Base-by-base conservation (phyloP, 2,888 invertebrate species). In the Dryomyza anilis region DNA sequence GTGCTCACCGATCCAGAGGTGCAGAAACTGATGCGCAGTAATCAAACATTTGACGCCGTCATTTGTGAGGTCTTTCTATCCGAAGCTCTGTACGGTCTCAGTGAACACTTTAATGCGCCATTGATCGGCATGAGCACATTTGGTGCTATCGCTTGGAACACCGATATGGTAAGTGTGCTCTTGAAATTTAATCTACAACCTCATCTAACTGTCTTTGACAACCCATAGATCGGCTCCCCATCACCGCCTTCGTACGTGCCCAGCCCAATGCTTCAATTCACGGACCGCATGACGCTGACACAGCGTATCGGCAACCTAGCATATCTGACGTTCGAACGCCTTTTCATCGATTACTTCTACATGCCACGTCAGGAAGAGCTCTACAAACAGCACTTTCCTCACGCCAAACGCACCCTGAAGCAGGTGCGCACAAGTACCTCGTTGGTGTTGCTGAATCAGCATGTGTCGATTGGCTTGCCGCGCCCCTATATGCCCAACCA, bases 31-130 rank as follows among this genome's bases (percentile, higher is more conserved):
- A 64, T 75, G 25, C 60, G 69, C 5, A 82, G 83, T 0, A 79
- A 84, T 52, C 74, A 77, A 50, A 77, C 76, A 2, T 84, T 79
- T 36, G 84, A 85, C 68, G 74, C 82, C 0, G 78, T 85, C 4
- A 76, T 85, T 12, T 69, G 73, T 50, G 84, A 84, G 63, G 74
- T 81, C 1, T 84, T 84, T 61, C 69, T 82, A 0, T 78, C 76
- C 36, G 84, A 85, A 64, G 82, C 83, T 0, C 71, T 81, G 0
- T 76, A 78, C 10, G 84, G 84, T 1, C 59, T 82, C 2, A 77
- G 74, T 1, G 78, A 81, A 33, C 74, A 74, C 7, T 82, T 79
- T 21, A 76, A 79, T 16, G 82, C 81, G 0, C 77, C 80, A 1
- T 70, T 82, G 1, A 76, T 82, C 27, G 82, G 75, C 0, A 3